A percentile compares a stretch with the other conserved stretches of the same genome.
Conservation (phyloP, 1,140 invertebrate species). For the Notospermus geniculatus region DNA sequence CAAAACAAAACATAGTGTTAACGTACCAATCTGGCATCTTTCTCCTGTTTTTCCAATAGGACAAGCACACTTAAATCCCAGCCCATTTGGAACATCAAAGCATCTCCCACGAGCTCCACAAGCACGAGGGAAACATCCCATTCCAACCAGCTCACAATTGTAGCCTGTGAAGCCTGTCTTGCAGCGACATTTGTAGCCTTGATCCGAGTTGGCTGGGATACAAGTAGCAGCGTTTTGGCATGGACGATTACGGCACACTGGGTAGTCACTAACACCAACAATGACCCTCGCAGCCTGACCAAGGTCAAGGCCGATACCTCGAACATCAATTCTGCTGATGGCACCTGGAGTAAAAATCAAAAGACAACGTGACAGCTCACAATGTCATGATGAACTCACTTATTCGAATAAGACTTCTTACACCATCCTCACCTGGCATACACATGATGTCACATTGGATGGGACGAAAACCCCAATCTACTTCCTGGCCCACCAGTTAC, state of each 20-base stretch:
- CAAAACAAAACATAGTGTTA: too few species aligned
- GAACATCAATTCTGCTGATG: slow-evolving; percentile 77
- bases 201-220: slow-evolving; percentile 68
- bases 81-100: slow-evolving; percentile 62
- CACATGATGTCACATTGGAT: too few species aligned
- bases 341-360: slow-evolving; percentile 64
- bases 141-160: slow-evolving; percentile 73
- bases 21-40: slow-evolving; percentile 65
- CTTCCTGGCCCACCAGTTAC: too few species aligned
- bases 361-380: too few species aligned
- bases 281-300: slow-evolving; percentile 67
- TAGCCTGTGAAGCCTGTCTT: slow-evolving; percentile 76
- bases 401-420: too few species aligned
- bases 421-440: too few species aligned
- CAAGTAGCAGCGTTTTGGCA: slow-evolving; percentile 83
- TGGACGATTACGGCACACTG: slow-evolving; percentile 68
- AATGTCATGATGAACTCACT: too few species aligned
- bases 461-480: too few species aligned
- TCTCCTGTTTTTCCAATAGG: slow-evolving; percentile 76
- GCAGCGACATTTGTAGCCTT: slow-evolving; percentile 78
- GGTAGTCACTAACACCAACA: slow-evolving; percentile 67
- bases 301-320: slow-evolving; percentile 69
- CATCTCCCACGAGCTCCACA: slow-evolving; percentile 85
- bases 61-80: slow-evolving; percentile 80
- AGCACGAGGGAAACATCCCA: slow-evolving; percentile 72